phyloP scores from a whole-genome alignment of 1,140 invertebrate genomes.

The Venustaconcha ellipsiformis region DNA sequence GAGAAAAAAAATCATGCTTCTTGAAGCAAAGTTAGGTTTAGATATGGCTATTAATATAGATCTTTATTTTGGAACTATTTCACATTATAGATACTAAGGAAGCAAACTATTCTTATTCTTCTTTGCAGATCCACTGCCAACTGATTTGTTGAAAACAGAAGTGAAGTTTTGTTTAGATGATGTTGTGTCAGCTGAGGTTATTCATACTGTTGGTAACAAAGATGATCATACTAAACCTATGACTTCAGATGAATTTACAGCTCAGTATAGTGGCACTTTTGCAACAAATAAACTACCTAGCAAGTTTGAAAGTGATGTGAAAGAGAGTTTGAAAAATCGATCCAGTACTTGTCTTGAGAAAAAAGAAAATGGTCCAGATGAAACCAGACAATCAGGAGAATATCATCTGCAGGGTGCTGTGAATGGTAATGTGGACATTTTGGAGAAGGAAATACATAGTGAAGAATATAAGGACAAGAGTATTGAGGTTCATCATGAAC shows the following conservation, averaged over 20 bases:
- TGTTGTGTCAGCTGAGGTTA: constrained; percentile 55
- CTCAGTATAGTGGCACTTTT: background rate
- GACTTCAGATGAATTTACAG: background rate
- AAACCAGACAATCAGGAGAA: no score
- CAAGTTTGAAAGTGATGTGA: background rate
- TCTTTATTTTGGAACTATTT: background rate
- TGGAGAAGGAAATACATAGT: no score
- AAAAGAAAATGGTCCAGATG: background rate
- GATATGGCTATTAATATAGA: background rate
- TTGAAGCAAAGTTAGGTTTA: background rate
- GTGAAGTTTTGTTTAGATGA: constrained; percentile 48
- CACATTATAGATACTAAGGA: background rate
- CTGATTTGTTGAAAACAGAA: constrained; percentile 48
- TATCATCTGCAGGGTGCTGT: no score
- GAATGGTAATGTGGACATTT: no score
- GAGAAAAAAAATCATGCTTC: background rate
- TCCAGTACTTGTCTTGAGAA: background rate
- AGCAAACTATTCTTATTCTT: background rate
- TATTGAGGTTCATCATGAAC: no score
- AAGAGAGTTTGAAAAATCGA: background rate
- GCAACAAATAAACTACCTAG: background rate
- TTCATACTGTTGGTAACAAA: constrained; percentile 39
- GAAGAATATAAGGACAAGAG: no score
- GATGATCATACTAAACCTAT: background rate
- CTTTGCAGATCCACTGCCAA: constrained; percentile 59